phyloP scores from a whole-genome alignment of 2,888 invertebrate species.

The Lycaena phlaeas region DNA sequence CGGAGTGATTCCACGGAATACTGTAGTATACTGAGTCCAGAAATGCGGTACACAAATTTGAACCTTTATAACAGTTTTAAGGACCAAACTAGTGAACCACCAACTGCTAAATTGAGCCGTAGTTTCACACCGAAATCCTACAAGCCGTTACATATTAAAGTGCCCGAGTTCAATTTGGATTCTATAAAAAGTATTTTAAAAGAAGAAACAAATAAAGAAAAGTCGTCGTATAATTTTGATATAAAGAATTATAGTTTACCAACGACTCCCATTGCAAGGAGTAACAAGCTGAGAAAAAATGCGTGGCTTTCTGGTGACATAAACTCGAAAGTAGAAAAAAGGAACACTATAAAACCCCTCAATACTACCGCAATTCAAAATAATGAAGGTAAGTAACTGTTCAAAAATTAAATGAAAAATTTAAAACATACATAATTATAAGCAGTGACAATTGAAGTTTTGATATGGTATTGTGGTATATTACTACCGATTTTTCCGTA shows the following conservation, averaged over 20 bases:
- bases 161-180: conserved; percentile 55
- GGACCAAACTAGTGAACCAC: conserved; percentile 40
- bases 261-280: conserved; percentile 66
- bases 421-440: too few species aligned
- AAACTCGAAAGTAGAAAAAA: conserved; percentile 22
- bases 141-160: conserved; percentile 60
- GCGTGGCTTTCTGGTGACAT: conserved; percentile 67
- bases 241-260: conserved; percentile 65
- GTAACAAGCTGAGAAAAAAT: conserved; percentile 66
- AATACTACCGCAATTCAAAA: conserved; percentile 10
- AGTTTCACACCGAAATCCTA: conserved; percentile 65
- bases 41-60: conserved; percentile 34
- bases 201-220: conserved; percentile 30
- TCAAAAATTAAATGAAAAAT: too few species aligned
- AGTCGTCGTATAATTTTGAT: conserved; percentile 60
- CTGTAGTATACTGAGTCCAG: conserved; percentile 61
- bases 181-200: conserved; percentile 47
- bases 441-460: too few species aligned
- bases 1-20: conserved; percentile 66
- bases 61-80: conserved; percentile 31
- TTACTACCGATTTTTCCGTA: too few species aligned
- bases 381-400: conserved; percentile 17
- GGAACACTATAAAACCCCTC: conserved; percentile 21
- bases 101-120: conserved; percentile 45
- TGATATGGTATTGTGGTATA: too few species aligned